A percentile compares a stretch with the other conserved stretches of the same genome.
These are phyloP conservation scores for Hemicrepidius hirtus DNA, from an alignment of 2,888 invertebrate genomes.

Conservation along the genomic window DNA sequence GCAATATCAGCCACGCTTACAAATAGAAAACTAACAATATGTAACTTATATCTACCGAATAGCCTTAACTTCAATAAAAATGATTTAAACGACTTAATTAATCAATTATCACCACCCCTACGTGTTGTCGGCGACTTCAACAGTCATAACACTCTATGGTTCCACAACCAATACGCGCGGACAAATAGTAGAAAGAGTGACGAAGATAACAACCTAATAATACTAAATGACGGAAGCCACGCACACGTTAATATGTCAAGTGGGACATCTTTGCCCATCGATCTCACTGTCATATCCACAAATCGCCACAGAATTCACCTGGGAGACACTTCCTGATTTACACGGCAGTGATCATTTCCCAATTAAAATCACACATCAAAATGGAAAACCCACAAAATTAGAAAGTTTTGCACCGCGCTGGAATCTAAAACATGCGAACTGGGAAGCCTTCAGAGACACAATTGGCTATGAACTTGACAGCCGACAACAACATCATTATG, in stretches of 20 bases:
- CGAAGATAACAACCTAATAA: background rate
- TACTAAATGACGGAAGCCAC: background rate
- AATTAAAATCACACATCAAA: background rate
- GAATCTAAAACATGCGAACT: background rate
- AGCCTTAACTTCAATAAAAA: background rate
- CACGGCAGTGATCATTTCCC: background rate
- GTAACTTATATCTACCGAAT: background rate
- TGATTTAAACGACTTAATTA: background rate
- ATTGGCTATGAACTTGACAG: no score
- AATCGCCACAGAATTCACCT: background rate
- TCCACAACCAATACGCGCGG: background rate
- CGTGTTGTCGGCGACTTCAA: background rate
- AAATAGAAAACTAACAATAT: conserved; percentile 6
- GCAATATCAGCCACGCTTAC: background rate
- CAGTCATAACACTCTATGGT: background rate
- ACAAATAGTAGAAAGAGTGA: background rate
- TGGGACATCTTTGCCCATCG: background rate
- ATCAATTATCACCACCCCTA: background rate
- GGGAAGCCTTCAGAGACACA: no score
- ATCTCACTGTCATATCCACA: background rate
- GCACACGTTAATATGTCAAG: background rate
- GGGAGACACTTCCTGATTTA: background rate
- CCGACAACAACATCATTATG: background rate
- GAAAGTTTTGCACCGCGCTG: background rate
- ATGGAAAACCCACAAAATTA: background rate